Evolutionary conservation across 2,888 invertebrate genomes (phyloP), one percentile per base, ranked within the genome.

Genomic region (Dicycla oo): DNA sequence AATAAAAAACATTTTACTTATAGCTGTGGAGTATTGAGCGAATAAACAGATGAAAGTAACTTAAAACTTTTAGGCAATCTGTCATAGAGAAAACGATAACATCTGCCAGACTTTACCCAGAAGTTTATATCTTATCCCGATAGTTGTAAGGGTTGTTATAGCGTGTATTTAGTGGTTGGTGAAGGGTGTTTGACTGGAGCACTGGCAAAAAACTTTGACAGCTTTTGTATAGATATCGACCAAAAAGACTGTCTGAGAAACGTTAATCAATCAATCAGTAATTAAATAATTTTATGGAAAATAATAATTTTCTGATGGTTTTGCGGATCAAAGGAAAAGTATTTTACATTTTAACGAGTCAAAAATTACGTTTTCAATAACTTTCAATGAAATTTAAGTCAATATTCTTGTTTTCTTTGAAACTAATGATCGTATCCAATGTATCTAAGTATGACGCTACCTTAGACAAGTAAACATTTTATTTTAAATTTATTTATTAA

Each of bases 231-330:
- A 85, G 84, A 84, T 84, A 85, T 83, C 85, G 84, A 83, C 76
- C 62, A 76, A 80, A 80, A 82, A 82, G 82, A 84, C 84, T 83
- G 80, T 70, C 75, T 88, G 83, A 88, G 86, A 88, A 84, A 82
- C 85, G 84, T 87, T 87, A 87, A 89, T 88, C 86, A 88, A 88
- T 88, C 89, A 87, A 87, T 87, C 82, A 79, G 57, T 83, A 84
- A 82, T 83, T 84, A 84, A 87, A 84, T 84, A 73, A 84, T 83
- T 88, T 78, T 70, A 78, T 80, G 64, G 73, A 80, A 77, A 78
- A 80, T 72, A n/a, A 71, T 45, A 66, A 80, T 75, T 82, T 84
- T 63, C 54, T 64, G 71, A 72, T 66, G 75, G 61, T 71, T 54
- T n/a, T 63, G 63, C 45, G 62, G 76, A 77, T 81, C 73, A 71